Evolutionary conservation across 2,797 vertebrate species (phyloP).

Genomic region (Eurystomus glaucurus): DNA sequence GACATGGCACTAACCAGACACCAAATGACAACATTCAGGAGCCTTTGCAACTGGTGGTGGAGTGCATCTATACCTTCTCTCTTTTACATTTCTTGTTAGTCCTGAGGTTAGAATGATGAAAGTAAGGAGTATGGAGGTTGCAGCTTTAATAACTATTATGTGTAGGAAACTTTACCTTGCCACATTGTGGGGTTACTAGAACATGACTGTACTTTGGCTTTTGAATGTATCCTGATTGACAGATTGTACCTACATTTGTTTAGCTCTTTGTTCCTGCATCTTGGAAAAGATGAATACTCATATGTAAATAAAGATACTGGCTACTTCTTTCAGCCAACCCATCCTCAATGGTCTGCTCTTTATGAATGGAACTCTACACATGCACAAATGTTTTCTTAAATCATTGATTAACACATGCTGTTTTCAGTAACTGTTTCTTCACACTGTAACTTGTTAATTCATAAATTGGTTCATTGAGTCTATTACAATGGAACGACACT

Average conservation of each 20-base stretch:
- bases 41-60: not conserved
- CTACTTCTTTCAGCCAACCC: not conserved
- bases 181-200: not conserved
- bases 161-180: not conserved
- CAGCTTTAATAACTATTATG: not conserved
- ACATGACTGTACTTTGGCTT: not conserved
- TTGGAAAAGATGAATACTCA: not conserved
- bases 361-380: not conserved
- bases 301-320: not conserved
- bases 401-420: not conserved
- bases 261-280: not conserved
- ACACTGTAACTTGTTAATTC: not conserved
- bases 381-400: not conserved
- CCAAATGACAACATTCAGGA: not conserved
- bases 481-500: not conserved
- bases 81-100: not conserved
- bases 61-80: not conserved
- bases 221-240: not conserved
- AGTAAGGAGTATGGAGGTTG: not conserved
- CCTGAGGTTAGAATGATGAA: not conserved
- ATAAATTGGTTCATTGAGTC: not conserved
- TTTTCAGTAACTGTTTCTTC: constrained; percentile 10
- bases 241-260: rapidly evolving
- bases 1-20: not conserved
- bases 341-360: not conserved